These are phyloP conservation scores for Seriola aureovittata DNA, from an alignment of 2,113 vertebrate species.

Conservation along the genomic window DNA sequence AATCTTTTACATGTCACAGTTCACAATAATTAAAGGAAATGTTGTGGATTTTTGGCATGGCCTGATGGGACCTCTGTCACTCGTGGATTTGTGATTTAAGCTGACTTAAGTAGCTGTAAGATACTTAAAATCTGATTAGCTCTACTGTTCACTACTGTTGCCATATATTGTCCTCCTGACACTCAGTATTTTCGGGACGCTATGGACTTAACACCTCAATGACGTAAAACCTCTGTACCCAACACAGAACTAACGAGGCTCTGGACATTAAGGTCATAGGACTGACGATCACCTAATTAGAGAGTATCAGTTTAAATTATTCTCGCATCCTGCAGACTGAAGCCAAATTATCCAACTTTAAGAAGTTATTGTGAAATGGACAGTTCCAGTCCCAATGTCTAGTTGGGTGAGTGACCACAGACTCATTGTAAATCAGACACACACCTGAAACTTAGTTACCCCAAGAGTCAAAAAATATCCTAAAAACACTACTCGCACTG, in stretches of 20 bases:
- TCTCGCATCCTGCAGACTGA: not conserved
- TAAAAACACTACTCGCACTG: too few species aligned
- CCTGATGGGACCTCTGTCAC: not conserved
- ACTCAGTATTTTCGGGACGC: conserved; percentile 1
- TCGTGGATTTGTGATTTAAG: not conserved
- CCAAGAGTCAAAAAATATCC: too few species aligned
- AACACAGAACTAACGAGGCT: conserved; percentile 20
- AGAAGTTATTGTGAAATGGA: not conserved
- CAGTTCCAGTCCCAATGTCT: not conserved
- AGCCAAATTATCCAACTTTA: not conserved
- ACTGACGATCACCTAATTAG: conserved; percentile 3
- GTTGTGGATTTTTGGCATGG: not conserved
- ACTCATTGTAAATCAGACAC: too few species aligned
- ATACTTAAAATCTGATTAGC: conserved; percentile 30
- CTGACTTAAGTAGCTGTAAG: not conserved
- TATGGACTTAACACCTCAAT: conserved; percentile 8
- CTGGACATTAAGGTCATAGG: not conserved
- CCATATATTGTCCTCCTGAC: too few species aligned
- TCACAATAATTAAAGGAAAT: not conserved
- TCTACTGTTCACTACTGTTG: too few species aligned
- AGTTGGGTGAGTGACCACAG: too few species aligned
- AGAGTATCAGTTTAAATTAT: conserved; percentile 11
- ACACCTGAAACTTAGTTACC: too few species aligned
- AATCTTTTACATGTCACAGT: not conserved
- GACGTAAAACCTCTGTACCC: conserved; percentile 20